Percentiles rank a stretch among this genome's conserved stretches.
These are phyloP conservation scores for Monopterus albus DNA, from an alignment of 2,113 vertebrate species.

Conservation along the genomic window DNA sequence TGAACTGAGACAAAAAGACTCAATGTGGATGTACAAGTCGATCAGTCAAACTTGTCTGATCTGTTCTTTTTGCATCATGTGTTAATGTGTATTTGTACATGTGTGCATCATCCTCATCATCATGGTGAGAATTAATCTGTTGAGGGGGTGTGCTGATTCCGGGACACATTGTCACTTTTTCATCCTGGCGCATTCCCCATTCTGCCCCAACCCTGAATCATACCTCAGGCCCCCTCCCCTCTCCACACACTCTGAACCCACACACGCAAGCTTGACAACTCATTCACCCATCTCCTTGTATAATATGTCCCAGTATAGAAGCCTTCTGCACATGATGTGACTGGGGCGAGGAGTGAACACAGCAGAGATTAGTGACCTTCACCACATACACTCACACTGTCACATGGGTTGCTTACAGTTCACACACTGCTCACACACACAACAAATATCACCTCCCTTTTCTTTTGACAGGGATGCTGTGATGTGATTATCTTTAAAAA, in stretches of 20 bases:
- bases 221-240: conserved; percentile 7
- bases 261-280: neutral
- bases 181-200: conserved; percentile 41
- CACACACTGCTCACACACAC: neutral
- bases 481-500: neutral
- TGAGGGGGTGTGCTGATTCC: conserved; percentile 73
- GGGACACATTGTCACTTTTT: conserved; percentile 64
- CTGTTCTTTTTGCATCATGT: neutral
- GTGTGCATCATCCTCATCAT: conserved; percentile 37
- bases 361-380: neutral
- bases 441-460: neutral
- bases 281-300: conserved; percentile 17
- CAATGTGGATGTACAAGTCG: neutral
- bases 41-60: conserved; percentile 1
- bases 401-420: neutral
- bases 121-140: conserved; percentile 63
- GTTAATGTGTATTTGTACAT: conserved; percentile 1
- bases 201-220: conserved; percentile 59
- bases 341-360: neutral
- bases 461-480: neutral
- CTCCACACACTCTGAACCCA: neutral
- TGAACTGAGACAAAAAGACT: neutral
- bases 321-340: conserved; percentile 29
- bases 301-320: conserved; percentile 41
- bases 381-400: conserved; percentile 23